These are phyloP conservation scores for Lindbergichthys nudifrons DNA, from an alignment of 2,797 vertebrate species.

Conservation along the genomic window DNA sequence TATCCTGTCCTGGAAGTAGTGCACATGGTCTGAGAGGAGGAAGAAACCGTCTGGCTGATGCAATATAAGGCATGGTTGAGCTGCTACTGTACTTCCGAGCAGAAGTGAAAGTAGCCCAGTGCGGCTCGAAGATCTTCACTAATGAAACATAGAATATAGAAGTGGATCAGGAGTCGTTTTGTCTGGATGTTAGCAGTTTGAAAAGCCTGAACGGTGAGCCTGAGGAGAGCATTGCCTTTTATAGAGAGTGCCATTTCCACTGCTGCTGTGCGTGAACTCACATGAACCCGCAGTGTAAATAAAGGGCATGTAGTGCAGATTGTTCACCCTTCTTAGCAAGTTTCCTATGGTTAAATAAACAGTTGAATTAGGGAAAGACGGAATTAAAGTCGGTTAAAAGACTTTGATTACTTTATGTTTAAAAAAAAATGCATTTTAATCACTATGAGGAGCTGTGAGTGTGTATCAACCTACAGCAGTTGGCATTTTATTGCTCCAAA, in stretches of 20 bases:
- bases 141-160: neutral
- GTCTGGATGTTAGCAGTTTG: neutral
- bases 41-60: slow-evolving; percentile 57
- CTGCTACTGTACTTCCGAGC: neutral
- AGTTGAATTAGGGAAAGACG: neutral
- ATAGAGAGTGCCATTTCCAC: slow-evolving; percentile 34
- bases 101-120: neutral
- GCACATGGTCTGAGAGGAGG: slow-evolving; percentile 29
- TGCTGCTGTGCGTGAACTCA: neutral
- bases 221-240: slow-evolving; percentile 42
- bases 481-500: neutral
- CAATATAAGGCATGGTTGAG: slow-evolving; percentile 35
- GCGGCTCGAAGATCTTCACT: neutral
- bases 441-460: no score
- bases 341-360: neutral
- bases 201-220: neutral
- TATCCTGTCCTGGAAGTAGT: neutral
- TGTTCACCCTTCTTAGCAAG: neutral
- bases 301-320: neutral
- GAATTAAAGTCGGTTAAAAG: neutral
- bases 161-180: neutral
- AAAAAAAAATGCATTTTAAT: neutral
- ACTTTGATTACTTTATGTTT: neutral
- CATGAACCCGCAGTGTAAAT: slow-evolving; percentile 1
- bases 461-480: neutral